These are phyloP conservation scores for Drosophila anomelani DNA, from an alignment of 2,888 invertebrate species.

Conservation along the genomic window DNA sequence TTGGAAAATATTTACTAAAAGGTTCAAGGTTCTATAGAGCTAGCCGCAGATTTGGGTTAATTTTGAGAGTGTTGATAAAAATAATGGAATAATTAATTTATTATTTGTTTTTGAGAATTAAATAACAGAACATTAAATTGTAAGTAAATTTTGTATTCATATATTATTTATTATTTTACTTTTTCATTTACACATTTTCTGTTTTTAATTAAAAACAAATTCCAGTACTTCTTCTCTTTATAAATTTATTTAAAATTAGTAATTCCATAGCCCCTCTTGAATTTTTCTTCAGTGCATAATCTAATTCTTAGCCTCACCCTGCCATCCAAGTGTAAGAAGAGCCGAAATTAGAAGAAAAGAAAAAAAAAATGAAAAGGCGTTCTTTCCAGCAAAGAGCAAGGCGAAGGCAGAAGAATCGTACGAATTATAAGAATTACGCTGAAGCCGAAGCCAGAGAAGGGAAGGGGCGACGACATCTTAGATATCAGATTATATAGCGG, in stretches of 20 bases:
- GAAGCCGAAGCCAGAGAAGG: constrained; percentile 50
- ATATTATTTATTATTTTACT: too few relatives aligned
- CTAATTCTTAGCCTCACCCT: constrained; percentile 10
- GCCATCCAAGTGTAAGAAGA: constrained; percentile 23
- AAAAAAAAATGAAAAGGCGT: constrained; percentile 56
- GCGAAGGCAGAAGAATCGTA: constrained; percentile 54
- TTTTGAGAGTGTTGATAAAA: too few relatives aligned
- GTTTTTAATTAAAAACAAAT: too few relatives aligned
- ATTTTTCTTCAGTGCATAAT: constrained; percentile 6
- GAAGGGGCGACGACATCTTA: constrained; percentile 62
- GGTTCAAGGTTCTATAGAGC: too few relatives aligned
- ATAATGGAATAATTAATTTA: too few relatives aligned
- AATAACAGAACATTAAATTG: too few relatives aligned
- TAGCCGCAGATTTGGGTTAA: too few relatives aligned
- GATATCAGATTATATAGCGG: constrained; percentile 72
- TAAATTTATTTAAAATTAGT: too few relatives aligned
- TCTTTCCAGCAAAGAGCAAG: constrained; percentile 45
- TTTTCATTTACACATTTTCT: too few relatives aligned
- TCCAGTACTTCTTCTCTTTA: too few relatives aligned
- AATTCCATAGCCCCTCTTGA: neutral
- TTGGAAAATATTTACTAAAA: neutral
- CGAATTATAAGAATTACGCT: constrained; percentile 76
- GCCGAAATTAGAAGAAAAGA: constrained; percentile 58
- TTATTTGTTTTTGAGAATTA: too few relatives aligned
- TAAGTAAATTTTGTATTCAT: too few relatives aligned